Percentiles rank a stretch among this genome's conserved stretches.
Conservation (phyloP, 2,113 vertebrate species). For the Pseudolaguvia tuberculata region DNA sequence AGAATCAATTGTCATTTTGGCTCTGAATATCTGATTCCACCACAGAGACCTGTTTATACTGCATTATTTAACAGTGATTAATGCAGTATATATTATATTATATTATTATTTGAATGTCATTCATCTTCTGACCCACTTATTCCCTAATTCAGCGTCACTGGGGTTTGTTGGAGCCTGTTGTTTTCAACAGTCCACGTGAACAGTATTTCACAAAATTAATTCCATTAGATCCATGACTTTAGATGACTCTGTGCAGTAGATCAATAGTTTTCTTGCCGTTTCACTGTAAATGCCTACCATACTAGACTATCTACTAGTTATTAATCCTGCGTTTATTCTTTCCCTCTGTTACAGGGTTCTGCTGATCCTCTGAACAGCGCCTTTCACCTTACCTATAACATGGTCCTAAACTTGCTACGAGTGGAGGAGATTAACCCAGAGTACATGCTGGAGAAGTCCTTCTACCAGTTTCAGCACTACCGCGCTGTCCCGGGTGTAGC, state of each 20-base stretch:
- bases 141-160: too few species aligned
- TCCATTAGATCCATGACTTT: not conserved
- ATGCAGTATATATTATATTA: too few species aligned
- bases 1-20: not conserved
- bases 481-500: slow-evolving; percentile 92
- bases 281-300: not conserved
- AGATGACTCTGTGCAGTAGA: not conserved
- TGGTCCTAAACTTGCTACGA: slow-evolving; percentile 94
- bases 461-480: slow-evolving; percentile 98
- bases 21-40: not conserved
- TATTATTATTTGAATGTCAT: too few species aligned
- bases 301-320: not conserved
- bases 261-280: not conserved
- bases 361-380: slow-evolving; percentile 96
- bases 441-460: slow-evolving; percentile 98
- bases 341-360: slow-evolving; percentile 67
- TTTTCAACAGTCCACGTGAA: too few species aligned
- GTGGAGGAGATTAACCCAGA: slow-evolving; percentile 99
- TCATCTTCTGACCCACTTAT: too few species aligned
- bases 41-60: not conserved
- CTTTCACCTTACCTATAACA: slow-evolving; percentile 97
- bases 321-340: not conserved
- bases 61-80: too few species aligned
- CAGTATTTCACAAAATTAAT: too few species aligned
- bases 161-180: too few species aligned